Evolutionary conservation across 2,888 invertebrate genomes (phyloP).

Genomic region (Euclidia mi): DNA sequence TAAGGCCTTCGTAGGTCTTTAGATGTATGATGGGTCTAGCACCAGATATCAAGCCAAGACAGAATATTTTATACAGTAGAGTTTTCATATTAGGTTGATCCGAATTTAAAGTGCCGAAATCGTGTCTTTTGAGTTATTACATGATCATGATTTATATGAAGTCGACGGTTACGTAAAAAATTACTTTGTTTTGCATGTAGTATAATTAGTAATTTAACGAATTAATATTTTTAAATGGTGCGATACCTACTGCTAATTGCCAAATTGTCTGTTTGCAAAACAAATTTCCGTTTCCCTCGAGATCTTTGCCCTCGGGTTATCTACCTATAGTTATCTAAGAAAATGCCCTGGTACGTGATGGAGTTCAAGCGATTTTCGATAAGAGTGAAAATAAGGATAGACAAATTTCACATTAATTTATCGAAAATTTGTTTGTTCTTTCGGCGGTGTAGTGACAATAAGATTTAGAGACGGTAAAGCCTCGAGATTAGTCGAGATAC

Average conservation of each 20-base stretch:
- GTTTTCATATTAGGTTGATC: neutral
- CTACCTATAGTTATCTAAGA: slow-evolving; percentile 39
- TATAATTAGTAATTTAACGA: too few relatives aligned
- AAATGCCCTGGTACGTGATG: slow-evolving; percentile 43
- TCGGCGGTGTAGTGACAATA: too few relatives aligned
- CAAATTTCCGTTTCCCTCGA: slow-evolving; percentile 29
- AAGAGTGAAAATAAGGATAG: too few relatives aligned
- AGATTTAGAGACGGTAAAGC: too few relatives aligned
- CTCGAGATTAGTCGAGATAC: too few relatives aligned
- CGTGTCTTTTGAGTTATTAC: too few relatives aligned
- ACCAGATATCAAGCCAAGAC: neutral
- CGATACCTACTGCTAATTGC: slow-evolving; percentile 30
- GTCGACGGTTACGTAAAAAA: too few relatives aligned
- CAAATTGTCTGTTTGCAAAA: slow-evolving; percentile 52
- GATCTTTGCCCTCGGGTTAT: slow-evolving; percentile 31
- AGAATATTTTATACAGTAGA: neutral
- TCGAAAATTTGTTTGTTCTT: too few relatives aligned
- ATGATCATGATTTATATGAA: too few relatives aligned
- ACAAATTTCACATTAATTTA: too few relatives aligned
- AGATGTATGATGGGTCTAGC: neutral
- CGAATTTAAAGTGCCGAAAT: too few relatives aligned
- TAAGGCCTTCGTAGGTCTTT: neutral
- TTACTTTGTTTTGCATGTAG: too few relatives aligned
- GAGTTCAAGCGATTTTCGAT: slow-evolving; percentile 38
- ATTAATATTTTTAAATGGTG: slow-evolving; percentile 11